phyloP scores from a whole-genome alignment of 2,113 vertebrate genomes.

The Pholis gunnellus region DNA sequence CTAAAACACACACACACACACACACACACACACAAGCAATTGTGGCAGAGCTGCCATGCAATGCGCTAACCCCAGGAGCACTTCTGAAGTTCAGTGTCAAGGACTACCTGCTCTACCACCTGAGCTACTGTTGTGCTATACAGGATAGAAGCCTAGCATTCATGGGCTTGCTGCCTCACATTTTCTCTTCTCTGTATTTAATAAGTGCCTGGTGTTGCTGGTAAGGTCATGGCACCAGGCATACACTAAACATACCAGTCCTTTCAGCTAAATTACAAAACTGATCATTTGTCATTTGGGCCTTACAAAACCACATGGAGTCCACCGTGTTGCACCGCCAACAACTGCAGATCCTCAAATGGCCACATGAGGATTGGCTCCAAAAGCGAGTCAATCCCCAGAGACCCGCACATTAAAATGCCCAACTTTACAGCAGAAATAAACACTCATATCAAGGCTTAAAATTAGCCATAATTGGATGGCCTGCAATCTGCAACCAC shows the following conservation, averaged over 20 bases:
- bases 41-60: not conserved
- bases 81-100: slow-evolving; percentile 1
- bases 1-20: not conserved
- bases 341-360: too few relatives aligned
- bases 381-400: too few relatives aligned
- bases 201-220: not conserved
- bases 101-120: not conserved
- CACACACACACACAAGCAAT: not conserved
- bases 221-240: not conserved
- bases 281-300: not conserved
- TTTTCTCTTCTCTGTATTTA: not conserved
- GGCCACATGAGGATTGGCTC: too few relatives aligned
- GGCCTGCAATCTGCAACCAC: too few relatives aligned
- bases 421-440: too few relatives aligned
- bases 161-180: not conserved
- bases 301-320: not conserved
- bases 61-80: not conserved
- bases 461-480: too few relatives aligned
- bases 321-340: too few relatives aligned
- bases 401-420: too few relatives aligned
- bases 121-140: not conserved
- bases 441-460: too few relatives aligned
- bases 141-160: not conserved
- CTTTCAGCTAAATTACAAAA: not conserved
- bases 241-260: not conserved